Conservation (phyloP, 1,140 invertebrate species). For the Cydia strobilella region DNA sequence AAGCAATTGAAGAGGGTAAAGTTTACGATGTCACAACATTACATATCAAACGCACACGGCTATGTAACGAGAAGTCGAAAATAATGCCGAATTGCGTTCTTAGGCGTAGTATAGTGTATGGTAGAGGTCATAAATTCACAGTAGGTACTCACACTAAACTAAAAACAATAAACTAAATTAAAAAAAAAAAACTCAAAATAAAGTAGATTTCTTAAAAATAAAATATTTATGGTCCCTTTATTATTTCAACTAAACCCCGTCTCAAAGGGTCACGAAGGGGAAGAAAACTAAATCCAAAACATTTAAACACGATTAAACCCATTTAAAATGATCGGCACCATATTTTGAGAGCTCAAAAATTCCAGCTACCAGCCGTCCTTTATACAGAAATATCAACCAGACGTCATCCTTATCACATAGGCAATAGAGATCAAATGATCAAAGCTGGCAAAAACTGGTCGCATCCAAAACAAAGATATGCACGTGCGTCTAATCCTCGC, state of each 20-base stretch:
- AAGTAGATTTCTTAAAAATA: too few species aligned
- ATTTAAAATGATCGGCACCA: not conserved
- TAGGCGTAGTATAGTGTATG: too few species aligned
- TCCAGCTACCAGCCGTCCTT: not conserved
- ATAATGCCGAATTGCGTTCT: too few species aligned
- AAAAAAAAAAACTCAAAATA: too few species aligned
- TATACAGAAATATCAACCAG: not conserved
- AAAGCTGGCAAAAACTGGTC: not conserved
- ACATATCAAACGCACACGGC: too few species aligned
- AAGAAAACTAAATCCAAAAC: not conserved
- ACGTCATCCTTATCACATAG: not conserved
- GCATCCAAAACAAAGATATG: not conserved
- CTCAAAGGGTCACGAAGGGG: not conserved
- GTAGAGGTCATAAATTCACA: too few species aligned
- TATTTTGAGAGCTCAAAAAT: not conserved
- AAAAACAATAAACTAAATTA: too few species aligned
- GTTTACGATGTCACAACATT: too few species aligned
- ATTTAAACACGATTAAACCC: conserved; percentile 7
- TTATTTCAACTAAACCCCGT: not conserved
- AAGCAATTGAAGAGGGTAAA: too few species aligned
- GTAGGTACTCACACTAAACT: too few species aligned
- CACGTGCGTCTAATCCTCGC: conserved; percentile 18
- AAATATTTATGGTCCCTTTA: too few species aligned
- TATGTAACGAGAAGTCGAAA: too few species aligned
- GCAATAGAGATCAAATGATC: not conserved